Conservation (phyloP, 2,888 invertebrate genomes). For the Incurvaria masculella region DNA sequence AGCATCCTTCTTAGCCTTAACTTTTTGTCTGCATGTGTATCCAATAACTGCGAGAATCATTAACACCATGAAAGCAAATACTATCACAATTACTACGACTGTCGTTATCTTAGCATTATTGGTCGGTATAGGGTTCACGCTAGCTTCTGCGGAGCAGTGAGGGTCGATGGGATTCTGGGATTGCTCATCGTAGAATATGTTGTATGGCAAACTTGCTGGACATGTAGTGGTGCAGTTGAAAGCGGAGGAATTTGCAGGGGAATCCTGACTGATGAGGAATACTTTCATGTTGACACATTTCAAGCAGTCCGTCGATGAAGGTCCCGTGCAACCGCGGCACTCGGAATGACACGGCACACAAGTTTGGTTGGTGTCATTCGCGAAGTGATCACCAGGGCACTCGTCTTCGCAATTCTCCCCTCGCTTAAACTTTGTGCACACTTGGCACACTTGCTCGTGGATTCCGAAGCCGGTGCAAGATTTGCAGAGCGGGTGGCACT, state of each 20-base stretch:
- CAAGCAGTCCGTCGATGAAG: conserved; percentile 69
- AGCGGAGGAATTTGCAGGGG: conserved; percentile 53
- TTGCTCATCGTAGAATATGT: conserved; percentile 70
- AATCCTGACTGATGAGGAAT: conserved; percentile 60
- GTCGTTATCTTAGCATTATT: conserved; percentile 38
- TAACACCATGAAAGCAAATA: conserved; percentile 53
- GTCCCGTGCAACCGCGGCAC: conserved; percentile 83
- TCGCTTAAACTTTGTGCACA: conserved; percentile 81
- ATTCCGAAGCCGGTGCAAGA: conserved; percentile 88
- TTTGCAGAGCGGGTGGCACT: conserved; percentile 86
- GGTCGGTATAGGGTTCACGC: conserved; percentile 28
- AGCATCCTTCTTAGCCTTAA: conserved; percentile 85
- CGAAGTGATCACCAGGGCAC: conserved; percentile 82
- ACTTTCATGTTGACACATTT: conserved; percentile 77
- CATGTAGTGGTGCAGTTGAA: conserved; percentile 88
- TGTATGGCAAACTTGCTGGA: conserved; percentile 73
- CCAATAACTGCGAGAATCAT: conserved; percentile 58
- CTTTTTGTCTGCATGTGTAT: conserved; percentile 65
- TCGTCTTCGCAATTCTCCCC: conserved; percentile 90
- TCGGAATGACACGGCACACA: conserved; percentile 77
- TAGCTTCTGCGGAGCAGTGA: conserved; percentile 68
- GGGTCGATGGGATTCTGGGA: conserved; percentile 60
- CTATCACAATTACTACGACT: conserved; percentile 52
- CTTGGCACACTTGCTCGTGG: conserved; percentile 80
- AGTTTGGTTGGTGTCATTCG: conserved; percentile 66